Evolutionary conservation across 2,888 invertebrate species (phyloP), one percentile per base, ranked within the genome.

Genomic region (Seira sanloemensis): DNA sequence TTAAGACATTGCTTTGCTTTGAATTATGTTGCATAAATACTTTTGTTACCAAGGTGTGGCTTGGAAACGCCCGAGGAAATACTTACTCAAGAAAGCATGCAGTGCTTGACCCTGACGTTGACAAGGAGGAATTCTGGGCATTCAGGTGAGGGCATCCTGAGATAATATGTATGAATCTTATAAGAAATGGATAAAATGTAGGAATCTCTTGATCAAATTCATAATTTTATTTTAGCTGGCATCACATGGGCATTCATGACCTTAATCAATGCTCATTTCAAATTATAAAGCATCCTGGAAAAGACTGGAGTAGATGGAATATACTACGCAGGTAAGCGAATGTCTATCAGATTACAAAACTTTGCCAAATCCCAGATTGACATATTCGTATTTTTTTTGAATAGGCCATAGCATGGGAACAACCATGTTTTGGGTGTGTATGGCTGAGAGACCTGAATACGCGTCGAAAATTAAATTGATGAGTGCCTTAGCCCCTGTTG

Each of bases 31-130:
- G 18, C 27, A 46, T n/a, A n/a, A n/a, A n/a, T n/a, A n/a, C n/a
- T n/a, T n/a, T n/a, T n/a, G n/a, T n/a, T n/a, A n/a, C n/a, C n/a
- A n/a, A n/a, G n/a, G n/a, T n/a, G 0, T 73, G 58, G 92, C 86
- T 93, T 73, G 92, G 92, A 0, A 93, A 93, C 89, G 90, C 91
- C 69, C 90, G 93, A 16, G 93, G 93, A 50, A 93, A 92, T 89
- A 91, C 91, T 1, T 93, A 92, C 88, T 91, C 91, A 25, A 90
- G 90, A 27, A 86, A 89, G 18, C 93, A 93, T 54, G 26, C 27
- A 0, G 5, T 16, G 7, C 26, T 78, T 69, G 71, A 78, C 23
- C 86, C 83, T 1, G 18, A n/a, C 12, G 12, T 4, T 4, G 46
- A 76, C 9, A 84, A 86, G 23, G 80, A 79, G 65, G 68, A 27